Evolutionary conservation across 2,113 vertebrate species (phyloP).

Genomic region (Herpailurus yagouaroundi): DNA sequence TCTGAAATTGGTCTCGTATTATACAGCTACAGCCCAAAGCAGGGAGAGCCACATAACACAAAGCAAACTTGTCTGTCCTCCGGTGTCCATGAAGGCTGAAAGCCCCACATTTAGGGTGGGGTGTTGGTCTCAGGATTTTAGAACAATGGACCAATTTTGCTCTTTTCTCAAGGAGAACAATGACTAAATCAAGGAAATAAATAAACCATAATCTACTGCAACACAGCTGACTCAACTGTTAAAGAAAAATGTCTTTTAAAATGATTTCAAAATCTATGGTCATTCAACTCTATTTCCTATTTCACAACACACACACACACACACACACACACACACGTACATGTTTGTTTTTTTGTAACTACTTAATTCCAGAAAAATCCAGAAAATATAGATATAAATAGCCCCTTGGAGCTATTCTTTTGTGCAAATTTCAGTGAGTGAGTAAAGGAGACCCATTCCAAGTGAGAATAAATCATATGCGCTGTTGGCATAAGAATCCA

Average conservation of each 20-base stretch:
- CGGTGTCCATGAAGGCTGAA: neutral
- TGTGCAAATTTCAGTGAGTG: neutral
- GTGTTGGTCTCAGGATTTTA: neutral
- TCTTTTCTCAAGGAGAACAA: slow-evolving; percentile 44
- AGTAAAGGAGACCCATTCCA: neutral
- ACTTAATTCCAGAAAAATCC: neutral
- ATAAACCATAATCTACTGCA: neutral
- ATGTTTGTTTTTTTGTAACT: neutral
- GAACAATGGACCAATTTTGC: neutral
- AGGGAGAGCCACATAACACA: neutral
- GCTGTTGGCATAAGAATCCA: neutral
- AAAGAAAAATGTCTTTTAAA: slow-evolving; percentile 2
- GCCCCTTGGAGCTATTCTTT: neutral
- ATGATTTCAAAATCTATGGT: neutral
- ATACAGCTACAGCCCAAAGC: neutral
- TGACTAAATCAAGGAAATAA: neutral
- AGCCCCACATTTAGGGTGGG: neutral
- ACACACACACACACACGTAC: neutral
- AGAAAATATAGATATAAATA: neutral
- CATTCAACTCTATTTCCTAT: neutral
- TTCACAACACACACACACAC: neutral
- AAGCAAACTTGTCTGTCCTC: neutral
- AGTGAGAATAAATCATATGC: neutral
- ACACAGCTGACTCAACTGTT: neutral
- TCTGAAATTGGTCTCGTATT: neutral